Evolutionary conservation across 2,113 vertebrate genomes (phyloP), one percentile per base, ranked within the genome.

Genomic region (Ardeotis arabs): DNA sequence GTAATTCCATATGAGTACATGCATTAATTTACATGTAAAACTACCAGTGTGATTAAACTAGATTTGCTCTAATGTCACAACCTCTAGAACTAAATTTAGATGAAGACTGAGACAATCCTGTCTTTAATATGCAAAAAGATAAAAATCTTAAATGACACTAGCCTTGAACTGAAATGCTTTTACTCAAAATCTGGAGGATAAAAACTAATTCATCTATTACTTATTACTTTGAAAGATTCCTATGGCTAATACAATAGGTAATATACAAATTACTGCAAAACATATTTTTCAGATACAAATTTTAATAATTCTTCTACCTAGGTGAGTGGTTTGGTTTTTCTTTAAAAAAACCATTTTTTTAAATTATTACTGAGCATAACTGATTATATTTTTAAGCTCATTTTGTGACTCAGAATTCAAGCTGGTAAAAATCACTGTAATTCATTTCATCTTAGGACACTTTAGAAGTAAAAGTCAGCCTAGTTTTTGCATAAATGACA

Each of bases 11-110:
- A 59, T 86, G 68, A 88, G 63, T 77, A 90, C 63, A 69, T 82
- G 81, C 77, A 96, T 89, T 95, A 80, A 95, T 96, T 90, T 95
- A 84, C 76, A 88, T 88, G 82, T 86, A 95, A 94, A 96, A 92
- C 68, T 84, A 95, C 55, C 59, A 41, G 12, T 55, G 70, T 77
- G 59, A 88, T 87, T 96, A 85, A 92, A 63, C 47, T 58, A 83
- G 70, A 88, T 95, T 86, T 93, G 37, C 28, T 86, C 10, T 88
- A 83, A 79, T 84, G 50, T 84, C 79, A 70, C 47, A 94, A 88
- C 29, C 52, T 84, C 76, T 90, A 77, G 72, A 93, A 94, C 67
- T 87, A 96, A 77, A 91, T 87, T 82, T 87, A 83, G 45, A 73
- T 33, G 15, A 79, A 90, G 44, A 85, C 6, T 80, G 74, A 89